Evolutionary conservation across 2,797 vertebrate genomes (phyloP).

Genomic region (Pseudochirops corinnae): DNA sequence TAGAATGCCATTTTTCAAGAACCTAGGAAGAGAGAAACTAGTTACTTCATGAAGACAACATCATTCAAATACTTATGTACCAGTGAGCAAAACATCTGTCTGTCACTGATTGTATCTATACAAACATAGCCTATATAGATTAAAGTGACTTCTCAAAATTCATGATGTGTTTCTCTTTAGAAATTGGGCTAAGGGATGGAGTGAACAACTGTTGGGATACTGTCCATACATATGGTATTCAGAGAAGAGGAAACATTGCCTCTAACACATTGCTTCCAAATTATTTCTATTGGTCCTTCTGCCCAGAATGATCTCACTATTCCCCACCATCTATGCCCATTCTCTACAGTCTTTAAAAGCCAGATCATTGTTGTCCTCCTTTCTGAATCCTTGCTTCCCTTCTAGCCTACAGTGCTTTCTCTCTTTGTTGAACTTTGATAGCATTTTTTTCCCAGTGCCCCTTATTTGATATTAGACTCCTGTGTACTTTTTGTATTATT

Average conservation of each 20-base stretch:
- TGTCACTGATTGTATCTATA: constrained; percentile 2
- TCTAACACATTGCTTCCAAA: background rate
- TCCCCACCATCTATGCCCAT: background rate
- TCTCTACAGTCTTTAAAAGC: background rate
- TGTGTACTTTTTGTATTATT: background rate
- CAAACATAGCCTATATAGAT: background rate
- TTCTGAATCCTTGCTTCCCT: background rate
- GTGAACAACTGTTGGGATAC: background rate
- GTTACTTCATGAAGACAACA: background rate
- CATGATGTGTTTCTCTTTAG: background rate
- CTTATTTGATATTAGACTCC: background rate
- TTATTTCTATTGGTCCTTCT: background rate
- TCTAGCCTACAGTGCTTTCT: background rate
- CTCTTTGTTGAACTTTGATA: background rate
- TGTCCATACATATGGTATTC: background rate
- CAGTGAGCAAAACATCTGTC: background rate
- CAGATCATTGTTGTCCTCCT: background rate
- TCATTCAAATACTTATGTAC: background rate
- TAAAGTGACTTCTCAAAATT: constrained; percentile 4
- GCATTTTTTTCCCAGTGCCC: background rate
- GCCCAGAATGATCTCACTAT: no score
- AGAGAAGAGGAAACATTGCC: background rate
- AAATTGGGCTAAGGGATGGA: background rate
- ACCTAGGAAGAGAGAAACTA: background rate
- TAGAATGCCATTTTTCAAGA: background rate